Evolutionary conservation across 2,113 vertebrate genomes (phyloP).

Genomic region (Ovibos moschatus): DNA sequence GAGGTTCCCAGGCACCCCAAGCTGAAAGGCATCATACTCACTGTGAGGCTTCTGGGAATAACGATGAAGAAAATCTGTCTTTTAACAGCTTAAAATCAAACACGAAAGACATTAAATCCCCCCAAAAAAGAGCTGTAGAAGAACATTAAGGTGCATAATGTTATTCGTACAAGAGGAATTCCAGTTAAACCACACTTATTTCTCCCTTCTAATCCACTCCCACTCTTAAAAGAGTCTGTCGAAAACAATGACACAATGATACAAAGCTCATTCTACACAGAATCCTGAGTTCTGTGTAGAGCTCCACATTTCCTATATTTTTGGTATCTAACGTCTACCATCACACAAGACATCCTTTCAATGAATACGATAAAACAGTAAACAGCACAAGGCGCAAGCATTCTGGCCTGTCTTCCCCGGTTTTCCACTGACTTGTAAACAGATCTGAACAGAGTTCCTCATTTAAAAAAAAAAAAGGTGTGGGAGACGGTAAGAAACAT

Average conservation of each 20-base stretch:
- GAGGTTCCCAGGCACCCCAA: neutral
- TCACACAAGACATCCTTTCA: neutral
- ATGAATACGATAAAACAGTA: neutral
- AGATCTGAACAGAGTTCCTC: conserved; percentile 35
- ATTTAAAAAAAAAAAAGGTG: neutral
- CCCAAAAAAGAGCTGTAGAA: neutral
- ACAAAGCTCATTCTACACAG: neutral
- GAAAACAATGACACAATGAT: neutral
- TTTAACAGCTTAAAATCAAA: neutral
- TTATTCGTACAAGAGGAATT: neutral
- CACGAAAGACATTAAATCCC: neutral
- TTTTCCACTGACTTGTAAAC: neutral
- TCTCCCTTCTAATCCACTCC: neutral
- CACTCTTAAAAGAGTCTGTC: neutral
- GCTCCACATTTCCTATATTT: neutral
- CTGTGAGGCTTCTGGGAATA: neutral
- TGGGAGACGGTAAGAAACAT: neutral
- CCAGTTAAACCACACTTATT: neutral
- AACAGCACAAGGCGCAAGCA: neutral
- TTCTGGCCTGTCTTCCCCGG: neutral
- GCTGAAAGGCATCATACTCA: neutral
- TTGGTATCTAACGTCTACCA: neutral
- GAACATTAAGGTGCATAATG: neutral
- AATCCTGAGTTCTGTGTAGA: neutral
- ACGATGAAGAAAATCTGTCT: neutral